Percentiles rank a stretch among this genome's conserved stretches.
phyloP scores from a whole-genome alignment of 2,113 vertebrate species.

The Lipophrys pholis region DNA sequence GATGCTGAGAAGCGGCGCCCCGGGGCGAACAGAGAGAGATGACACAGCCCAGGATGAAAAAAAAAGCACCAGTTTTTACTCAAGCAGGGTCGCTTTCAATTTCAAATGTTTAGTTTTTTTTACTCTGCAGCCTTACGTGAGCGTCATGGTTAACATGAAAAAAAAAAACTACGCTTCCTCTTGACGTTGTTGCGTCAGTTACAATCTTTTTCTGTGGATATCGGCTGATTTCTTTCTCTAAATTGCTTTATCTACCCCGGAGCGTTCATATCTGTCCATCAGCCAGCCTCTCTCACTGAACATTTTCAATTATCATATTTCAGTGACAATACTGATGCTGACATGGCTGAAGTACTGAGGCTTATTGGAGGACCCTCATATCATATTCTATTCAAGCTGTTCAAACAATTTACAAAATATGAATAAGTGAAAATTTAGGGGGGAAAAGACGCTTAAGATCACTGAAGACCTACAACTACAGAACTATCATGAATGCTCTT shows the following conservation, averaged over 20 bases:
- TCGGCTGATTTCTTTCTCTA: conserved; percentile 4
- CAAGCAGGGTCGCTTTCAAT: conserved; percentile 26
- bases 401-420: too few relatives aligned
- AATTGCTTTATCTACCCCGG: neutral
- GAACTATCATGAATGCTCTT: too few relatives aligned
- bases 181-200: conserved; percentile 16
- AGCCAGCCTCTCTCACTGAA: conserved; percentile 11
- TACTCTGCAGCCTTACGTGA: conserved; percentile 8
- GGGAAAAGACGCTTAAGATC: too few relatives aligned
- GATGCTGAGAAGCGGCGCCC: conserved; percentile 56
- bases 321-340: too few relatives aligned
- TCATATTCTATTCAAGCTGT: too few relatives aligned
- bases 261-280: conserved; percentile 14
- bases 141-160: conserved; percentile 8
- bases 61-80: conserved; percentile 35
- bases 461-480: too few relatives aligned
- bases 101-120: conserved; percentile 6
- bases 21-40: conserved; percentile 51
- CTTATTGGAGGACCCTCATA: too few relatives aligned
- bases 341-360: too few relatives aligned
- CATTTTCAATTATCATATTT: too few relatives aligned
- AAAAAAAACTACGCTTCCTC: conserved; percentile 23
- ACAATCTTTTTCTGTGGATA: conserved; percentile 4
- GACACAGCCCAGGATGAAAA: conserved; percentile 37
- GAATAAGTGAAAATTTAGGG: too few relatives aligned